These are phyloP conservation scores for Tinamus major DNA, from an alignment of 2,797 vertebrate species.

Conservation along the genomic window DNA sequence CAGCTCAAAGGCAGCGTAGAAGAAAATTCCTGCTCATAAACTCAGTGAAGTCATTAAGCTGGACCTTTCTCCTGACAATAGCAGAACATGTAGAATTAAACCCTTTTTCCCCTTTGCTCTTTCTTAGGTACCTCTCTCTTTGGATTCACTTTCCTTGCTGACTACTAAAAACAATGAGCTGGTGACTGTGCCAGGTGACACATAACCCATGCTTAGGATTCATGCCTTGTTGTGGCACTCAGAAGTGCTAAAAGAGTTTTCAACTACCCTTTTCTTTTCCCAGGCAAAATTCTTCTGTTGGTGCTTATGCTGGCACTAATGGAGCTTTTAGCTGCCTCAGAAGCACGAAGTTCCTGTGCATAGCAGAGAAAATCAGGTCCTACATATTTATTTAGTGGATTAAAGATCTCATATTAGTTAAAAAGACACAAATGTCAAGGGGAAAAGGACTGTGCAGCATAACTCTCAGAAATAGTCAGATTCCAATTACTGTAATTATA, in stretches of 20 bases:
- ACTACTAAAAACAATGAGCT: not conserved
- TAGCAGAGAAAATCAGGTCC: not conserved
- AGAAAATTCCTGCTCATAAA: not conserved
- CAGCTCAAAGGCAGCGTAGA: not conserved
- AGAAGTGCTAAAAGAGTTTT: not conserved
- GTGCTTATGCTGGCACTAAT: not conserved
- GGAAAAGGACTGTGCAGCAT: slow-evolving; percentile 30
- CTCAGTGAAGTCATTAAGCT: not conserved
- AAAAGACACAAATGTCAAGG: slow-evolving; percentile 66
- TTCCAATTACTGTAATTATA: slow-evolving; percentile 79
- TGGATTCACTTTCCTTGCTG: not conserved
- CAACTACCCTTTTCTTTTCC: not conserved
- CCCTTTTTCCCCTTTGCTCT: not conserved
- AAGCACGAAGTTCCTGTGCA: not conserved
- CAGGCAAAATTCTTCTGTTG: not conserved
- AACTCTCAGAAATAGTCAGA: slow-evolving; percentile 63
- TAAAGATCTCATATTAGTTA: slow-evolving; percentile 62
- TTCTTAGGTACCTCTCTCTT: not conserved
- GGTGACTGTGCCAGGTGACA: not conserved
- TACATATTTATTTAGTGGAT: slow-evolving; percentile 38
- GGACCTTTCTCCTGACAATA: not conserved
- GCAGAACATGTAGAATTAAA: not conserved
- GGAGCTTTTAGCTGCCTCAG: not conserved
- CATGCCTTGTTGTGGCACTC: too few relatives aligned
- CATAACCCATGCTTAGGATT: not conserved